Evolutionary conservation across 2,888 invertebrate genomes (phyloP).

Genomic region (Sesia bembeciformis): DNA sequence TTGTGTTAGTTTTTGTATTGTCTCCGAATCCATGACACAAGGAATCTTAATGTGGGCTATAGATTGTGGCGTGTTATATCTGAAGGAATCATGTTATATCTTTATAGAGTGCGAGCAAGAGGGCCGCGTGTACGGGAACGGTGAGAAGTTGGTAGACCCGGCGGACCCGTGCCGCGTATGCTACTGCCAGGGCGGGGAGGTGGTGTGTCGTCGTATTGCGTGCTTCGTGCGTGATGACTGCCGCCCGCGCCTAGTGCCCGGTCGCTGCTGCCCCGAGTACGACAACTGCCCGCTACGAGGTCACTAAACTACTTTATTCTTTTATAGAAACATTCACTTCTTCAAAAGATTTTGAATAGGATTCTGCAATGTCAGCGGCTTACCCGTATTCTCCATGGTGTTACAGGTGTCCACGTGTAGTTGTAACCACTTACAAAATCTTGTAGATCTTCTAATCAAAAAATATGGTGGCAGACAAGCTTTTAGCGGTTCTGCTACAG

Average conservation of each 20-base stretch:
- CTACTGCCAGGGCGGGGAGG: conserved; percentile 86
- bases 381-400: not conserved
- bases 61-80: not conserved
- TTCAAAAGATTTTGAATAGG: too few relatives aligned
- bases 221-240: conserved; percentile 86
- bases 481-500: too few relatives aligned
- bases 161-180: conserved; percentile 85
- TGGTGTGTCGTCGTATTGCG: conserved; percentile 83
- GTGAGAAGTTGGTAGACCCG: conserved; percentile 81
- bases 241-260: conserved; percentile 80
- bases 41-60: too few relatives aligned
- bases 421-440: too few relatives aligned
- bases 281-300: conserved; percentile 85
- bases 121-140: conserved; percentile 83
- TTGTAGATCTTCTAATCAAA: too few relatives aligned
- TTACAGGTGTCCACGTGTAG: too few relatives aligned
- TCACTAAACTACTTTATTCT: conserved; percentile 8
- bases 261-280: conserved; percentile 87
- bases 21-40: too few relatives aligned
- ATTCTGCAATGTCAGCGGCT: too few relatives aligned
- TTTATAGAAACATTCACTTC: too few relatives aligned
- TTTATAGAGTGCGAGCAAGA: conserved; percentile 83
- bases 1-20: too few relatives aligned
- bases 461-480: too few relatives aligned
- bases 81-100: conserved; percentile 4